These are phyloP conservation scores for Phengaris alcon DNA, from an alignment of 2,888 invertebrate genomes.

Conservation along the genomic window DNA sequence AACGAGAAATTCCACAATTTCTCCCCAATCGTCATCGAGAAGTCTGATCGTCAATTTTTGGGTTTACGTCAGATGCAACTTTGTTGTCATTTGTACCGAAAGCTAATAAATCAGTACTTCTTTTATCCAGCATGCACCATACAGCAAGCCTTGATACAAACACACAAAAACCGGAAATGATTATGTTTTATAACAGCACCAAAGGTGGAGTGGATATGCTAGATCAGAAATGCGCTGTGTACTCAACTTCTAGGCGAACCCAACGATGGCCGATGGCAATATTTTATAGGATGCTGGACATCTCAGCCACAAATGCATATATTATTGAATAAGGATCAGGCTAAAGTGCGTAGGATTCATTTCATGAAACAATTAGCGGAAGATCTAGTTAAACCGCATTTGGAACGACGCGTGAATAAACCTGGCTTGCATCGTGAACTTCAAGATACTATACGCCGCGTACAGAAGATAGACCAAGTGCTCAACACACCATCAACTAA, in stretches of 20 bases:
- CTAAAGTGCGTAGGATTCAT: too few relatives aligned
- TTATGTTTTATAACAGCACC: conserved; percentile 20
- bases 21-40: conserved; percentile 23
- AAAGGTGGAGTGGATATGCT: conserved; percentile 31
- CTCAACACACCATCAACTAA: too few relatives aligned
- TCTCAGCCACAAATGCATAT: too few relatives aligned
- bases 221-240: conserved; percentile 34
- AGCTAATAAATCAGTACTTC: conserved; percentile 24
- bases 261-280: conserved; percentile 33
- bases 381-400: too few relatives aligned
- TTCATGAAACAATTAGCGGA: too few relatives aligned
- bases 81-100: not conserved
- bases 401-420: too few relatives aligned
- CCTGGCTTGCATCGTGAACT: too few relatives aligned
- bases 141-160: not conserved
- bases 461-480: too few relatives aligned
- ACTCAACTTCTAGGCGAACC: conserved; percentile 32
- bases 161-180: not conserved
- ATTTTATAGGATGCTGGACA: conserved; percentile 34
- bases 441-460: not conserved
- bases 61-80: not conserved
- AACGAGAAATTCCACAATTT: not conserved
- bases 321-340: too few relatives aligned
- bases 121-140: conserved; percentile 31
- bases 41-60: conserved; percentile 23